Evolutionary conservation across 2,113 vertebrate genomes (phyloP).

Genomic region (Corvus hawaiiensis): DNA sequence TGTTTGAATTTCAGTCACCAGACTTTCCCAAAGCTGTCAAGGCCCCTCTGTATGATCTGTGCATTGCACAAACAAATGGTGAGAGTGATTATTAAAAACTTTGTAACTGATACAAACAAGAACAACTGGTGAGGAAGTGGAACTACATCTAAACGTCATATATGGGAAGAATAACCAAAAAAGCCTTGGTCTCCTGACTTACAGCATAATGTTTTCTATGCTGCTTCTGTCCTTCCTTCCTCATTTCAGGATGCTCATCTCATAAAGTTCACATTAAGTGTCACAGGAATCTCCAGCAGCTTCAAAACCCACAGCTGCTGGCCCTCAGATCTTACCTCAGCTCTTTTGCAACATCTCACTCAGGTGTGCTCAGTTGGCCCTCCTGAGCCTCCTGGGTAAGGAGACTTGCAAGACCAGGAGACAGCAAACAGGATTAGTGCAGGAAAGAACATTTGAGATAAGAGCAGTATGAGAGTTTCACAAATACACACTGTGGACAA

Average conservation of each 20-base stretch:
- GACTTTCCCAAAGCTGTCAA: not conserved
- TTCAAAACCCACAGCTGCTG: not conserved
- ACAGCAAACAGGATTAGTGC: not conserved
- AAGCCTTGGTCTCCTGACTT: not conserved
- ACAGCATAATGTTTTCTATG: not conserved
- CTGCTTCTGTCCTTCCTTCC: not conserved
- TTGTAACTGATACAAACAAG: not conserved
- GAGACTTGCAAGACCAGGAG: not conserved
- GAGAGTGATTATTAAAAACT: not conserved
- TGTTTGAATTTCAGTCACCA: not conserved
- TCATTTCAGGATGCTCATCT: not conserved
- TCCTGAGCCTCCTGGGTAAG: not conserved
- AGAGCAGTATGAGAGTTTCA: not conserved
- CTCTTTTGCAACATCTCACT: fast-evolving
- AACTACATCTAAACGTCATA: not conserved
- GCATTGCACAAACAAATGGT: not conserved
- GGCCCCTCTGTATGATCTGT: not conserved
- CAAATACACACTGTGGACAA: not conserved
- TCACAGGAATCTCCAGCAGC: not conserved
- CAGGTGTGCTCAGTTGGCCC: fast-evolving
- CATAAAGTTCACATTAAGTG: not conserved
- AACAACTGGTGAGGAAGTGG: not conserved
- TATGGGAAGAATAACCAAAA: not conserved
- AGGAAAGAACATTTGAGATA: not conserved
- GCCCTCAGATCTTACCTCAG: not conserved